A percentile compares a stretch with the other conserved stretches of the same genome.
These are phyloP conservation scores for Nycticebus coucang DNA, from an alignment of 2,113 vertebrate species.

Conservation along the genomic window DNA sequence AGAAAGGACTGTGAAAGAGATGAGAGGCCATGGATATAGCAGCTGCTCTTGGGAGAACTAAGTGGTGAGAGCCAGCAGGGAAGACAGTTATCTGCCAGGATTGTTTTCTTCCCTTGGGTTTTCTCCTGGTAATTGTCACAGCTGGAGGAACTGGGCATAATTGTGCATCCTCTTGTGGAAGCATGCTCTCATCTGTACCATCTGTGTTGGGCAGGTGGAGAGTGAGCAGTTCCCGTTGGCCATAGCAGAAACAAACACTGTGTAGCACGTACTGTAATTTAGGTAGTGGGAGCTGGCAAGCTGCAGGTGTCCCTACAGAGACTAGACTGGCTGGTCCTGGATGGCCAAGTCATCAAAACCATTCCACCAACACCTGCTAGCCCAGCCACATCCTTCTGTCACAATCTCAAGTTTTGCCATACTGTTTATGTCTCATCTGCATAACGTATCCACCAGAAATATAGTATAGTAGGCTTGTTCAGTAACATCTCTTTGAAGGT, in stretches of 20 bases:
- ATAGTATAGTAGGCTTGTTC: background rate
- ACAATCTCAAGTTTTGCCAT: background rate
- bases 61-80: background rate
- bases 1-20: background rate
- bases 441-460: background rate
- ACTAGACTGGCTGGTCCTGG: background rate
- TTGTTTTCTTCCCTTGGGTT: slow-evolving; percentile 1
- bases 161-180: slow-evolving; percentile 9
- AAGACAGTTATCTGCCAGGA: background rate
- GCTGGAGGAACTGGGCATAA: slow-evolving; percentile 26
- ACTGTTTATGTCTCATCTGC: background rate
- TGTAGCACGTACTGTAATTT: slow-evolving; percentile 28
- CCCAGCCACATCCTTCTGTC: background rate
- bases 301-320: slow-evolving; percentile 35
- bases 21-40: background rate
- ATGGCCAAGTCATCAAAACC: background rate
- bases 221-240: background rate
- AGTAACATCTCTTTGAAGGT: background rate
- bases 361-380: background rate
- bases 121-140: background rate
- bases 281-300: background rate
- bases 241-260: background rate
- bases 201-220: slow-evolving; percentile 28
- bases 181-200: slow-evolving; percentile 53
- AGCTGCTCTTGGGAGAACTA: background rate